These are phyloP conservation scores for Callinectes sapidus DNA, from an alignment of 2,888 invertebrate genomes.

Conservation along the genomic window DNA sequence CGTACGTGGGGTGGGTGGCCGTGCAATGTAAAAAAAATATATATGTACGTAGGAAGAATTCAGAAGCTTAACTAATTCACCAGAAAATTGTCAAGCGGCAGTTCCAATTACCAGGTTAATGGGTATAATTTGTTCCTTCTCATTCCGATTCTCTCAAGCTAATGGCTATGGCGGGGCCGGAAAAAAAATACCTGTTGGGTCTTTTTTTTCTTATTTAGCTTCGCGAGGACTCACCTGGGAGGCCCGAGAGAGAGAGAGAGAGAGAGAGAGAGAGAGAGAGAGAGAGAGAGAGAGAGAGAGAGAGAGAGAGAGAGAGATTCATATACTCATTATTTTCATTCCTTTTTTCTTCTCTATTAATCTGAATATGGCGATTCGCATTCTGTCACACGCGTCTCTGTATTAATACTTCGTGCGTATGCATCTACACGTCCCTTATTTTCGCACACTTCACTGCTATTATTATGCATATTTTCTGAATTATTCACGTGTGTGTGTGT, in stretches of 20 bases:
- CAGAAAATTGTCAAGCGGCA: conserved; percentile 40
- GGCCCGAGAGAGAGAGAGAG: conserved; percentile 29
- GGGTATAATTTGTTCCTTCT: conserved; percentile 38
- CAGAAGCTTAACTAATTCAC: conserved; percentile 38
- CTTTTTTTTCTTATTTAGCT: conserved; percentile 1
- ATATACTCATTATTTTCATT: background rate
- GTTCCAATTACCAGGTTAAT: conserved; percentile 16
- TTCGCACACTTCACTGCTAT: background rate
- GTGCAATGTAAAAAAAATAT: background rate
- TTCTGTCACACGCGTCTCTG: background rate
- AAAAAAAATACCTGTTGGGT: conserved; percentile 27
- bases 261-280: conserved; percentile 30
- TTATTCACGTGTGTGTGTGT: background rate
- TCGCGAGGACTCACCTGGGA: conserved; percentile 20
- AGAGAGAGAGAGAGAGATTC: conserved; percentile 27
- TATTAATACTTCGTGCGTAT: background rate
- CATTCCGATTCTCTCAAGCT: conserved; percentile 44
- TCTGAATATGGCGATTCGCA: background rate
- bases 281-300: conserved; percentile 37
- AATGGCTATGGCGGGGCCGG: conserved; percentile 18
- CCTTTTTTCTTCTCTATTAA: background rate
- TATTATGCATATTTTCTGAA: background rate
- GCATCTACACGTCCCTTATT: background rate
- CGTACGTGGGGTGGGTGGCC: conserved; percentile 6
- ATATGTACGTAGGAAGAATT: background rate